Evolutionary conservation across 2,797 vertebrate species (phyloP).

Genomic region (Trachops cirrhosus): DNA sequence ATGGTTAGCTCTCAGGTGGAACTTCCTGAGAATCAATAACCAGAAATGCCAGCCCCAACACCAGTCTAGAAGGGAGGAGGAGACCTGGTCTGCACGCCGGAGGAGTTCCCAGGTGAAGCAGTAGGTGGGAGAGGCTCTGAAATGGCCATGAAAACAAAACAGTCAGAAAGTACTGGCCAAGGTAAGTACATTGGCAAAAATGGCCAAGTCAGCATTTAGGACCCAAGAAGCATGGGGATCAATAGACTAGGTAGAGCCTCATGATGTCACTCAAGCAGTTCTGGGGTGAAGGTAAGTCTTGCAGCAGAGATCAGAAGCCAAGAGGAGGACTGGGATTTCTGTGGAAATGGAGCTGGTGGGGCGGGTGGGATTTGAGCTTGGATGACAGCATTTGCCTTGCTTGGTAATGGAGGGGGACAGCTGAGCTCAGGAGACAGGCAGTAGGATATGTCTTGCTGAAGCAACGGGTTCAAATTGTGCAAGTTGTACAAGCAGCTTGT

Average conservation of each 20-base stretch:
- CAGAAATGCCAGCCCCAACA: background rate
- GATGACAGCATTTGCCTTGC: background rate
- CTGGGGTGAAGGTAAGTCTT: background rate
- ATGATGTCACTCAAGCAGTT: background rate
- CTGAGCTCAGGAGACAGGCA: background rate
- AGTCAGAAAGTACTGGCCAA: background rate
- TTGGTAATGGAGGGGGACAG: background rate
- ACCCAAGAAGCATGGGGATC: background rate
- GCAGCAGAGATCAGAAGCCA: background rate
- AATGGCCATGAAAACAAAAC: background rate
- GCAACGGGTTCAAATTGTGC: background rate
- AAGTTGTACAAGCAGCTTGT: background rate
- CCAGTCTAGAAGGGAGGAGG: background rate
- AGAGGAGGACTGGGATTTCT: background rate
- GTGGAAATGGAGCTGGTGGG: background rate
- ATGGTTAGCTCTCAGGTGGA: slow-evolving; percentile 35
- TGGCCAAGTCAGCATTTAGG: background rate
- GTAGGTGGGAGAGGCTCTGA: background rate
- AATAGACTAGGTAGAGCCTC: background rate
- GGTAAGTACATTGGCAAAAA: background rate
- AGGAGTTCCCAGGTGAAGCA: background rate
- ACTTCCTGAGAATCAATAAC: slow-evolving; percentile 5
- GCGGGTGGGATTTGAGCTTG: background rate
- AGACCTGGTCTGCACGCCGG: background rate
- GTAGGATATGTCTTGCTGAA: background rate